These are phyloP conservation scores for Podiceps cristatus DNA, from an alignment of 2,113 vertebrate genomes.

Conservation along the genomic window DNA sequence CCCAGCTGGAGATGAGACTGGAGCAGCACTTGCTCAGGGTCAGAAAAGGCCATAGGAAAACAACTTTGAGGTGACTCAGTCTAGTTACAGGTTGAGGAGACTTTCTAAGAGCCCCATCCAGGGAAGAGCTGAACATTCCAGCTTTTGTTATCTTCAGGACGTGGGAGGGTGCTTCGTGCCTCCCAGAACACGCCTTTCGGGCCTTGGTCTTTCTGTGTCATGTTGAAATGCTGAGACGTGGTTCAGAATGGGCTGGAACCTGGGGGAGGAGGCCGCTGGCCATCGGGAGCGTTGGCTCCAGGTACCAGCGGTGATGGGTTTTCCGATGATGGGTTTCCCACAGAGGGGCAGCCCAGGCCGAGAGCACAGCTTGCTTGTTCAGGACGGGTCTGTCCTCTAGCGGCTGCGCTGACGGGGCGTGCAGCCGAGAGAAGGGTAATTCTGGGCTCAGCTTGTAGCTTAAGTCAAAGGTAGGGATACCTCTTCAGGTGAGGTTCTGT, in stretches of 20 bases:
- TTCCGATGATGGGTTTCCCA: neutral
- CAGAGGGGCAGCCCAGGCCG: neutral
- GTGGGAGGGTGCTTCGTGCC: neutral
- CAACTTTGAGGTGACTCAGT: fast-evolving
- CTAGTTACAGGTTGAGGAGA: neutral
- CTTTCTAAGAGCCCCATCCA: neutral
- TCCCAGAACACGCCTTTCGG: neutral
- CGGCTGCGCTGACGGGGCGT: neutral
- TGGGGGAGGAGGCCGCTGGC: neutral
- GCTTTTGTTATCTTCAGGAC: neutral
- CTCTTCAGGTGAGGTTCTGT: neutral
- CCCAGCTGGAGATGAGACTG: neutral
- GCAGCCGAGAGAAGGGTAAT: neutral
- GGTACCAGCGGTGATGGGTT: neutral
- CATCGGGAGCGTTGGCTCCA: neutral
- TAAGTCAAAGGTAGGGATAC: neutral
- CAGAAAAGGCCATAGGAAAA: neutral
- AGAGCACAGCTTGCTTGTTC: neutral
- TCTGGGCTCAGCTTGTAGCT: neutral
- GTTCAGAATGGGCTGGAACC: neutral
- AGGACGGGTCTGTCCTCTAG: neutral
- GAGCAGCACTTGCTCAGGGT: neutral
- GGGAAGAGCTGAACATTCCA: neutral
- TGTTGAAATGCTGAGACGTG: neutral
- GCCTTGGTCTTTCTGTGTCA: neutral